Base-by-base conservation (phyloP, 2,888 invertebrate genomes). In the Copidosoma aretas region DNA sequence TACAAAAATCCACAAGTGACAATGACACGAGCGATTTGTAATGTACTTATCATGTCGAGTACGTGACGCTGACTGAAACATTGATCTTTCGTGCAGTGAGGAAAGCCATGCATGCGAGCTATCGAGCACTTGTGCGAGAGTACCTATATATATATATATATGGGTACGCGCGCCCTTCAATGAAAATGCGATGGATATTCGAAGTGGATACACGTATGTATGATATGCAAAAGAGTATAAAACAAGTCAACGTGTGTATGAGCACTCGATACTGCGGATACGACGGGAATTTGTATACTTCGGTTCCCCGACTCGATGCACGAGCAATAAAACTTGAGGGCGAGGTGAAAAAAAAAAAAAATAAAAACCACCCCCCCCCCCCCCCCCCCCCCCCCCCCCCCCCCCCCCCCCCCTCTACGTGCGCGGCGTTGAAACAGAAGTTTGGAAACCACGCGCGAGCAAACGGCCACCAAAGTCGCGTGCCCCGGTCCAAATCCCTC, bases 101-200 rank as follows among this genome's bases (percentile, higher is more conserved):
- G 65, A 69, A 59, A 63, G 41, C 56, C 65, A 71, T 63, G 71
- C 65, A 71, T 63, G 71, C 71, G 46, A 68, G 63, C 49, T 65
- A 66, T 56, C 68, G 65, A 65, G 68, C 71, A 68, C 32, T 65
- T 61, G 32, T 66, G 5, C n/a, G 52, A 39, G 57, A n/a, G n/a
- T n/a, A n/a, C n/a, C n/a, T n/a, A n/a, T n/a, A n/a, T n/a, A n/a
- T n/a, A n/a, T n/a, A n/a, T n/a, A n/a, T n/a, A n/a, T n/a, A n/a
- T n/a, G n/a, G n/a, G n/a, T n/a, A 15, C 25, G 22, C 19, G 59
- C n/a, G 41, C 32, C 54, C 41, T 10, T 43, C 8, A 24, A 59
- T 41, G 32, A 54, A 52, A 22, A 10, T 54, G 54, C 8, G 21
- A 12, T 22, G 22, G 41, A 39, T n/a, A n/a, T n/a, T n/a, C n/a